A percentile compares a stretch with the other conserved stretches of the same genome.
These are phyloP conservation scores for Sarcophaga caerulescens DNA, from an alignment of 2,888 invertebrate genomes.

Conservation along the genomic window DNA sequence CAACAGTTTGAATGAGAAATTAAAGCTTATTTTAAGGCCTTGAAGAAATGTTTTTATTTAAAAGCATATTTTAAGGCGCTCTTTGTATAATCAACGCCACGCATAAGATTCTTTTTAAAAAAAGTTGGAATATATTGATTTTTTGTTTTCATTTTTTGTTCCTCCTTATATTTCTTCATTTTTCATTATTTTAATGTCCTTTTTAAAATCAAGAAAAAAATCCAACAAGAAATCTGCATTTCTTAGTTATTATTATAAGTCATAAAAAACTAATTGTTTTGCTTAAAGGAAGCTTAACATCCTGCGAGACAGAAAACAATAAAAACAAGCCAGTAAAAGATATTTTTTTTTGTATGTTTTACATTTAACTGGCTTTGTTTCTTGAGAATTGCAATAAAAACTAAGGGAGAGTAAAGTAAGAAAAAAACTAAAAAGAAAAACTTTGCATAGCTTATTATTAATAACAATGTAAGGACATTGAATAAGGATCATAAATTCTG, in stretches of 20 bases:
- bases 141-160: not conserved
- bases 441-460: slow-evolving; percentile 68
- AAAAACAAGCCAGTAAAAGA: slow-evolving; percentile 37
- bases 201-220: not conserved
- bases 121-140: slow-evolving; percentile 38
- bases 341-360: not conserved
- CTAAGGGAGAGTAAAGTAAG: not conserved
- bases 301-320: slow-evolving; percentile 63
- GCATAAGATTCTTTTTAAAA: too few species aligned
- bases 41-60: not conserved
- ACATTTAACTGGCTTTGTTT: not conserved
- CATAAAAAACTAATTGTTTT: slow-evolving; percentile 67
- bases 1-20: not conserved
- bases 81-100: too few species aligned
- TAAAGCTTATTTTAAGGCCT: not conserved
- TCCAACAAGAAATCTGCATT: not conserved
- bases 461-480: slow-evolving; percentile 69
- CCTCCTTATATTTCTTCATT: not conserved
- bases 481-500: slow-evolving; percentile 67
- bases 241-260: slow-evolving; percentile 58
- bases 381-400: slow-evolving; percentile 4
- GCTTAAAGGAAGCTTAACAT: slow-evolving; percentile 66
- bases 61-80: too few species aligned
- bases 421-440: slow-evolving; percentile 48
- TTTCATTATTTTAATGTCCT: slow-evolving; percentile 51